Evolutionary conservation across 2,888 invertebrate genomes (phyloP), one percentile per base, ranked within the genome.

Genomic region (Pemphredon lugubris): DNA sequence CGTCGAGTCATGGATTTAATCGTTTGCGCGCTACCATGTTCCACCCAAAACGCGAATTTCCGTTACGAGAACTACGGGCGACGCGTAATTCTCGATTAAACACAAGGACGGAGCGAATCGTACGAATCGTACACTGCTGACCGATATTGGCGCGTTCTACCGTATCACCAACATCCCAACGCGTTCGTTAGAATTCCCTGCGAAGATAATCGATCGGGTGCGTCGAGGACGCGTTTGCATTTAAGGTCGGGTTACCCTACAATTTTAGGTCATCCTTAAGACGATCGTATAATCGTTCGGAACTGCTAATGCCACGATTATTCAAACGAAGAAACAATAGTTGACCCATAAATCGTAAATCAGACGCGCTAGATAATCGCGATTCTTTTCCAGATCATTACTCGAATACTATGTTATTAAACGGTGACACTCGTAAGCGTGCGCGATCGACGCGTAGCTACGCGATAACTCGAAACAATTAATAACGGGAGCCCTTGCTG

Each of bases 171-270:
- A 21, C 42, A 67, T 73, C 39, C 44, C 39, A 60, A 57, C 14
- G 32, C 57, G 18, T 37, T 14, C 34, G n/a, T n/a, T n/a, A n/a
- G 32, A 39, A 14, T 55, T 58, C 11, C 37, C 13, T 59, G n/a
- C 32, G 23, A 26, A 16, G 44, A 51, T 63, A 59, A 68, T 63
- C 44, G 20, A 51, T 32, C 47, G 42, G 60, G 53, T 34, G 47
- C 32, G 51, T 34, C 68, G 50, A 58, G 48, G 34, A 34, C 30
- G 20, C 4, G 16, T 37, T 18, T 7, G 21, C 16, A 26, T 1
- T 13, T 42, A 20, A 34, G 53, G 53, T 60, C 44, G 47, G 44
- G 14, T 47, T 45, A 16, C 23, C 37, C 7, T 6, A n/a, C 11
- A 9, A 18, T 32, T 45, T 16, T 13, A 16, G 21, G 11, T 7